Evolutionary conservation across 2,113 vertebrate species (phyloP), one percentile per base, ranked within the genome.

Genomic region (Dunckerocampus dactyliophorus): DNA sequence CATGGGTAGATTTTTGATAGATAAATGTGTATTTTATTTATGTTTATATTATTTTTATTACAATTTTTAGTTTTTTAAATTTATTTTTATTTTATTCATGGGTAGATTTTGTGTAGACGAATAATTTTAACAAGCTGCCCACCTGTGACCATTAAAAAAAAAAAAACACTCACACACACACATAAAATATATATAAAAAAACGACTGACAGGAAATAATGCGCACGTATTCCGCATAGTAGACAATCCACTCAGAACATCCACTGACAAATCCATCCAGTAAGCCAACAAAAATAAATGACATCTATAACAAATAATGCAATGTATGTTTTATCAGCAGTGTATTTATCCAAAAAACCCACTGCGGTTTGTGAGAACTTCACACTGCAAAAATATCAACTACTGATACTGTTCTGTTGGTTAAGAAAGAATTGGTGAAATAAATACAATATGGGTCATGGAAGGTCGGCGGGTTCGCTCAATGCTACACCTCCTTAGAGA

Each of bases 111-210:
- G n/a, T n/a, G n/a, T n/a, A 63, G 8, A 39, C 37, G n/a, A 39
- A 21, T 10, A 31, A 62, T 53, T 63, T 59, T 14, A 14, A 20
- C 62, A 39, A 53, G 16, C 39, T 59, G 12, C 13, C 16, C 64
- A 69, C n/a, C 45, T 63, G 65, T 58, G 55, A 46, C 74, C 71
- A 69, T 37, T 60, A 13, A 66, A 19, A 58, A 47, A 48, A 56
- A 65, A n/a, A n/a, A n/a, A n/a, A n/a, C n/a, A n/a, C n/a, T n/a
- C n/a, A n/a, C n/a, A n/a, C 5, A 28, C 5, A 28, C 24, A 28
- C 5, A 28, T 28, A 28, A 5, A 3, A 28, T 28, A 28, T 28
- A 28, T 53, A 62, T 12, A 4, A 16, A 15, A 12, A 10, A 14
- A 45, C 22, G 46, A 21, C 12, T 75, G 50, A 28, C 24, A 48